Conservation (phyloP, 2,113 vertebrate species). For the Odocoileus virginianus region DNA sequence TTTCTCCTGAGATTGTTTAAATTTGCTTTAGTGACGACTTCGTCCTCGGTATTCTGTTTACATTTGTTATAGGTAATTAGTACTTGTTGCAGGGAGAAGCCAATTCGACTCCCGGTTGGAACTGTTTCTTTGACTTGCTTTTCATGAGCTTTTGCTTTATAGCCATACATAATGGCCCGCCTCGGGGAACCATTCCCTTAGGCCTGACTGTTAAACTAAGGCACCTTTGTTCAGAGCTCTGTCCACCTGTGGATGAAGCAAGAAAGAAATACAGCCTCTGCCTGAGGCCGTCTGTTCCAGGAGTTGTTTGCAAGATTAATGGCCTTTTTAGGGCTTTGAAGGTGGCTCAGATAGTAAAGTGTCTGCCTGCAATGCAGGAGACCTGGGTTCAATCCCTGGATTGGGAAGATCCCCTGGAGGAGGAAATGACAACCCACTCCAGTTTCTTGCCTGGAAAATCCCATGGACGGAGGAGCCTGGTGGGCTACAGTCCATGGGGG, state of each 20-base stretch:
- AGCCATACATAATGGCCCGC: not conserved
- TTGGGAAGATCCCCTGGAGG: not conserved
- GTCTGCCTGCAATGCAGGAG: accelerated
- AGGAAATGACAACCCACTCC: not conserved
- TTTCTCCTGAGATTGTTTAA: not conserved
- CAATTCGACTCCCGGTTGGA: not conserved
- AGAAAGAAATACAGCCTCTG: not conserved
- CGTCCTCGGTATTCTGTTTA: not conserved
- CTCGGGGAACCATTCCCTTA: not conserved
- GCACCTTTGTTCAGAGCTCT: not conserved
- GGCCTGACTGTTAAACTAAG: not conserved
- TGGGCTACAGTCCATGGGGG: not conserved
- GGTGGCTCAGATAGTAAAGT: not conserved
- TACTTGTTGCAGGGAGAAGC: not conserved
- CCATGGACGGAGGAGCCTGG: not conserved
- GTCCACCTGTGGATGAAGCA: not conserved
- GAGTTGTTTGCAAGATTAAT: not conserved
- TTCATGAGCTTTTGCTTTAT: not conserved
- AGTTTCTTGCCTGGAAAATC: not conserved
- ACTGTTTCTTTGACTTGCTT: not conserved
- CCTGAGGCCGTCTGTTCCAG: not conserved
- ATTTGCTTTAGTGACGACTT: not conserved
- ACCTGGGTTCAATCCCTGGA: not conserved
- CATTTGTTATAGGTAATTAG: not conserved
- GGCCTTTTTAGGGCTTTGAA: not conserved